Percentiles rank a stretch among this genome's conserved stretches.
phyloP scores from a whole-genome alignment of 1,140 invertebrate genomes.

The Globodera ellingtonae region DNA sequence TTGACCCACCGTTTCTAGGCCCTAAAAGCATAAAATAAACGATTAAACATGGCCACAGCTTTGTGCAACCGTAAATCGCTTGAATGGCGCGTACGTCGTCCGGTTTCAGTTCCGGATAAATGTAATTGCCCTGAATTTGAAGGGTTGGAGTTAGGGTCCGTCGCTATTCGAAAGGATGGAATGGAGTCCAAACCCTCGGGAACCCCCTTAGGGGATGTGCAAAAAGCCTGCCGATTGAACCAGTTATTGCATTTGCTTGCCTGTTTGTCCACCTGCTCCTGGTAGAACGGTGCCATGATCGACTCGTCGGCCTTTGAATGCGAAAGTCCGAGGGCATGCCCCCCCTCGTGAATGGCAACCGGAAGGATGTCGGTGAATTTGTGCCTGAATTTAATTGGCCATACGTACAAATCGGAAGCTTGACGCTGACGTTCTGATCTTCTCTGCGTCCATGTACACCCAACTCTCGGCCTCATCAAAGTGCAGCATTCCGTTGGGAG shows the following conservation, averaged over 20 bases:
- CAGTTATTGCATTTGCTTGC: background rate
- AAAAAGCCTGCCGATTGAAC: too few species aligned
- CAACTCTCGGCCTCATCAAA: constrained; percentile 63
- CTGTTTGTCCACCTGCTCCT: constrained; percentile 44
- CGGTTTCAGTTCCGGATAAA: background rate
- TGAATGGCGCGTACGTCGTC: constrained; percentile 36
- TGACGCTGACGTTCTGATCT: constrained; percentile 45
- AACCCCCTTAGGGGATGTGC: too few species aligned
- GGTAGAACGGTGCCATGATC: constrained; percentile 65
- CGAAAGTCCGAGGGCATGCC: constrained; percentile 53
- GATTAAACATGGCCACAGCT: background rate
- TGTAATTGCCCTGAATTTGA: constrained; percentile 1
- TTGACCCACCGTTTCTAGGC: background rate
- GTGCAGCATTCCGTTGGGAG: constrained; percentile 57
- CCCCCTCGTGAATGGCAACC: constrained; percentile 63
- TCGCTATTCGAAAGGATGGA: too few species aligned
- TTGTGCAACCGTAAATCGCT: constrained; percentile 27
- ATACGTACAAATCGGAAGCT: background rate
- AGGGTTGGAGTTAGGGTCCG: background rate
- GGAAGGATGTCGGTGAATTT: background rate
- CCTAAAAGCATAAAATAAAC: background rate
- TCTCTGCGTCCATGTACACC: constrained; percentile 54
- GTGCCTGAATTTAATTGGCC: background rate
- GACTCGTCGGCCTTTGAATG: constrained; percentile 59
- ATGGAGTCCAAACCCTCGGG: too few species aligned